Conservation (phyloP, 1,140 invertebrate species). For the Macrobrachium rosenbergii region DNA sequence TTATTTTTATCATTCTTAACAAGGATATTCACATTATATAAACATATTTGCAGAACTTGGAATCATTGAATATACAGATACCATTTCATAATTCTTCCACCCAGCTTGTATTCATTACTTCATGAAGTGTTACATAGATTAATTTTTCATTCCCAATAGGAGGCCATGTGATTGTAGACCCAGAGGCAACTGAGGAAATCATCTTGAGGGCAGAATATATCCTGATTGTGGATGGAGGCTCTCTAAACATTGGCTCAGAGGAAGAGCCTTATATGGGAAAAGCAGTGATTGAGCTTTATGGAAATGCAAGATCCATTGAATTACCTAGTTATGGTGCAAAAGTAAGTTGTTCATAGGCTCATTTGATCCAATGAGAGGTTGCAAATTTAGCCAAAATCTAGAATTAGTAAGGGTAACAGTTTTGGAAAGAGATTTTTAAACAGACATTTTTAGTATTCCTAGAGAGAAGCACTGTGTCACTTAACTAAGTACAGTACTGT, state of each 20-base stretch:
- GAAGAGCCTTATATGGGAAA: constrained; percentile 2
- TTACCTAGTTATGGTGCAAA: constrained; percentile 46
- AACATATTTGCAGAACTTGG: no score
- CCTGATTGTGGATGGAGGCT: constrained; percentile 29
- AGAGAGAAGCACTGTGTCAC: no score
- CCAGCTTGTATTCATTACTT: no score
- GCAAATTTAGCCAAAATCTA: no score
- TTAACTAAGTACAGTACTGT: no score
- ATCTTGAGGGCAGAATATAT: constrained; percentile 41
- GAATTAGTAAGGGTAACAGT: no score
- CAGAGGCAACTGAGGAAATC: constrained; percentile 7
- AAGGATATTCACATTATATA: no score
- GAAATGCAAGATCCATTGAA: constrained; percentile 31
- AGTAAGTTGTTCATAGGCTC: not conserved
- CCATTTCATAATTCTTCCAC: no score
- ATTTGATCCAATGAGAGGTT: not conserved
- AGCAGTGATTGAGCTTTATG: constrained; percentile 37
- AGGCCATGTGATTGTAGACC: constrained; percentile 38
- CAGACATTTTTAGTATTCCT: no score
- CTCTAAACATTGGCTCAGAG: constrained; percentile 39
- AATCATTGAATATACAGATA: no score
- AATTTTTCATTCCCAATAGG: not conserved
- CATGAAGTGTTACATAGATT: not conserved
- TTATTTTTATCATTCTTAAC: no score
- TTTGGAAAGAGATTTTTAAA: no score